Conservation (phyloP, 2,888 invertebrate genomes). For the Trisateles emortualis region DNA sequence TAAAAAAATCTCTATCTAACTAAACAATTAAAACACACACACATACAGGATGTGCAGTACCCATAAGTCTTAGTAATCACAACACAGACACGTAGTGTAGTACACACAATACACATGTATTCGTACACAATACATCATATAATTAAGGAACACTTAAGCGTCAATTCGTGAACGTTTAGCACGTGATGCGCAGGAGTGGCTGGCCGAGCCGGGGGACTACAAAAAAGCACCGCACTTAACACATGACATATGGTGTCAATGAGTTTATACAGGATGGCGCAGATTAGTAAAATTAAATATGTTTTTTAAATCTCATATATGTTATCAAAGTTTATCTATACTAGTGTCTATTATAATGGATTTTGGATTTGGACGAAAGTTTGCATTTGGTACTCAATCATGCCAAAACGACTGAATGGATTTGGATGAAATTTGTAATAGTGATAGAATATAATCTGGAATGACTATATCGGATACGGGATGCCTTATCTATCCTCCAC, state of each 20-base stretch:
- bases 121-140: background rate
- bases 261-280: conserved; percentile 56
- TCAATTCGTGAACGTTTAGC: conserved; percentile 32
- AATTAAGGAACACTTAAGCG: conserved; percentile 29
- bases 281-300: conserved; percentile 7
- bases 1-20: too few relatives aligned
- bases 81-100: background rate
- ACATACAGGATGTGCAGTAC: background rate
- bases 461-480: too few relatives aligned
- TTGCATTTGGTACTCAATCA: too few relatives aligned
- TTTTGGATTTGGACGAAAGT: too few relatives aligned
- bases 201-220: conserved; percentile 61
- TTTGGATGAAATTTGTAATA: too few relatives aligned
- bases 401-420: too few relatives aligned
- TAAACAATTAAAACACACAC: background rate
- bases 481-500: too few relatives aligned
- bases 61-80: background rate
- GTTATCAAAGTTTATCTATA: too few relatives aligned
- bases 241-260: conserved; percentile 70
- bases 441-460: too few relatives aligned
- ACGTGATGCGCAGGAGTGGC: conserved; percentile 44
- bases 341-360: too few relatives aligned
- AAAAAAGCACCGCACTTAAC: conserved; percentile 64
- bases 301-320: background rate
- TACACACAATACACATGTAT: background rate